A percentile compares a stretch with the other conserved stretches of the same genome.
Conservation (phyloP, 2,113 vertebrate species). For the Actenoides hombroni region DNA sequence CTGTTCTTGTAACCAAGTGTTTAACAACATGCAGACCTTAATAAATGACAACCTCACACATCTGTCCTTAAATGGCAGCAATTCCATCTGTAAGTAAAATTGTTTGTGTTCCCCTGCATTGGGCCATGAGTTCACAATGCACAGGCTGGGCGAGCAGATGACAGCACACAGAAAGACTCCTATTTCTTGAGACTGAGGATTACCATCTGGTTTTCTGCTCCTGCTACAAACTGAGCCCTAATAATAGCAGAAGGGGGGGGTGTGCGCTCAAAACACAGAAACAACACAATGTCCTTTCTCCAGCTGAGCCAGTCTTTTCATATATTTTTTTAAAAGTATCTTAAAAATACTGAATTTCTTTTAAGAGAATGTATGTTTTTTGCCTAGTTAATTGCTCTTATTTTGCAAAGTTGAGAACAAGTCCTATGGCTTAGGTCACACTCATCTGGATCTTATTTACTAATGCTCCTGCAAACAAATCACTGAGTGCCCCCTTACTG, state of each 20-base stretch:
- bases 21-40: background rate
- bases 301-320: background rate
- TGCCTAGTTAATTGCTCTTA: background rate
- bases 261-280: background rate
- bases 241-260: background rate
- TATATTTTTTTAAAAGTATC: background rate
- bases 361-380: background rate
- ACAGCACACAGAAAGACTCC: background rate
- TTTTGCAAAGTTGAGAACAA: background rate
- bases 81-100: background rate
- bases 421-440: background rate
- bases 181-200: background rate
- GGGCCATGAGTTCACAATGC: background rate
- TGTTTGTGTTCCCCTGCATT: background rate
- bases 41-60: background rate
- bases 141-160: background rate
- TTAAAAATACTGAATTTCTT: background rate
- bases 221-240: background rate
- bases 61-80: background rate
- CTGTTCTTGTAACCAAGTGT: background rate
- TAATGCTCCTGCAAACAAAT: conserved; percentile 6
- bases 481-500: background rate
- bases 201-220: conserved; percentile 12
- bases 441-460: conserved; percentile 15
- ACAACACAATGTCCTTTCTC: background rate